Percentiles rank a stretch among this genome's conserved stretches.
Evolutionary conservation across 2,797 vertebrate species (phyloP).

Genomic region (Fratercula arctica): DNA sequence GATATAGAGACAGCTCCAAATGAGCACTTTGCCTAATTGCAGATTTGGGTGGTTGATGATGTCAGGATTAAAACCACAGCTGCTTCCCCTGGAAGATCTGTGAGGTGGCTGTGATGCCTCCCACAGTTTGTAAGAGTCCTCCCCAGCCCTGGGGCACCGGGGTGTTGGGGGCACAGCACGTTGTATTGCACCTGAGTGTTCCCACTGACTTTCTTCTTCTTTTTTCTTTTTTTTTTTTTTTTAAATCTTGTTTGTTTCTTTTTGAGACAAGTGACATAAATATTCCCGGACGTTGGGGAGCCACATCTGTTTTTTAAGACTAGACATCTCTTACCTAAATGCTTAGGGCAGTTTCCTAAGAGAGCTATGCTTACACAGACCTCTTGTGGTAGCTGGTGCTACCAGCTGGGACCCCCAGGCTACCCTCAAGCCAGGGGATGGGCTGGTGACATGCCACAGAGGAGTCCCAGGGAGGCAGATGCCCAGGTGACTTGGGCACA

Average conservation of each 20-base stretch:
- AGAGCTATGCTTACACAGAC: neutral
- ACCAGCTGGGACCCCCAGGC: neutral
- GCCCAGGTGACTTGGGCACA: neutral
- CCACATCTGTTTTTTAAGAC: neutral
- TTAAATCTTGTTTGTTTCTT: rapidly evolving
- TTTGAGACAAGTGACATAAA: neutral
- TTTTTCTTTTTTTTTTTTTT: neutral
- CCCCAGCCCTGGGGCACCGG: neutral
- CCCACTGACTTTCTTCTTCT: neutral
- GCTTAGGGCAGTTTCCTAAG: neutral
- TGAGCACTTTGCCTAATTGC: neutral
- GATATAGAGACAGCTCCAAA: neutral
- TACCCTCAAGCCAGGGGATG: neutral
- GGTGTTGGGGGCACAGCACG: neutral
- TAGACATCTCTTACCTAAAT: neutral
- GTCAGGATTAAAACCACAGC: neutral
- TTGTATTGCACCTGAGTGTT: neutral
- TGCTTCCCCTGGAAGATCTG: neutral
- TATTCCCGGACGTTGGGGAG: neutral
- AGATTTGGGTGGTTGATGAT: neutral
- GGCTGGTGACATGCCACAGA: neutral
- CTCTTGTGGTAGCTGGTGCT: neutral
- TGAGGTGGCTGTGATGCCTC: neutral
- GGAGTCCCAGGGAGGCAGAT: neutral
- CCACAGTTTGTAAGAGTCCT: neutral